Base-by-base conservation (phyloP, 1,140 invertebrate genomes). In the Diabrotica undecimpunctata region DNA sequence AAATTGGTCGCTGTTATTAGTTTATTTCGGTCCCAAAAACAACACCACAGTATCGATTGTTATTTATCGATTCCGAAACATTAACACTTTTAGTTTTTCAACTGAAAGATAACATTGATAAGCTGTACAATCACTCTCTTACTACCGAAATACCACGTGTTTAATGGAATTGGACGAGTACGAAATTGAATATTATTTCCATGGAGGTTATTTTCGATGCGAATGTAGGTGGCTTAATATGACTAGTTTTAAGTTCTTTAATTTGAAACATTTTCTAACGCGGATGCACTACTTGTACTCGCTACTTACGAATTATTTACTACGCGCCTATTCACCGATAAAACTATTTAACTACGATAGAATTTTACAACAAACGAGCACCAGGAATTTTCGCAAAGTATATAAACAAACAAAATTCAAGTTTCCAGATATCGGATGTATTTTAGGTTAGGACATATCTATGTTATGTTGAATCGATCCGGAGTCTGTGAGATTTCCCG, bases 161-260 rank as follows among this genome's bases (percentile, higher is more conserved):
- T 36, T 3, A 6, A 9, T 12, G 59, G 59, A 35, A 14, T 36
- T 12, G 50, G 35, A 61, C 50, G 38, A 39, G 41, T 46, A 53
- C 59, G 41, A 61, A 46, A 61, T 51, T 39, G n/a, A 37, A 4
- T 25, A 51, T 61, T 51, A 61, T 61, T 51, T 61, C 46, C 59
- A 46, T 50, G 37, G 41, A 52, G 59, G n/a, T 61, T 61, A 61
- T 61, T 61, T 61, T 12, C n/a, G 59, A 61, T 35, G 9, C 11
- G 59, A 46, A 41, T 61, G 59, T 61, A 61, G 59, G 59, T 41
- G 59, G 38, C n/a, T 61, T 52, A 41, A 61, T 61, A 53, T 10
- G n/a, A 10, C 41, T 46, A 46, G n/a, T 10, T 10, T 46, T 46
- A 10, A 46, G n/a, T 46, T 46, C 41, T 46, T 46, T 8, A 46